phyloP scores from a whole-genome alignment of 2,888 invertebrate genomes.

The Eucriotettix oculatus region DNA sequence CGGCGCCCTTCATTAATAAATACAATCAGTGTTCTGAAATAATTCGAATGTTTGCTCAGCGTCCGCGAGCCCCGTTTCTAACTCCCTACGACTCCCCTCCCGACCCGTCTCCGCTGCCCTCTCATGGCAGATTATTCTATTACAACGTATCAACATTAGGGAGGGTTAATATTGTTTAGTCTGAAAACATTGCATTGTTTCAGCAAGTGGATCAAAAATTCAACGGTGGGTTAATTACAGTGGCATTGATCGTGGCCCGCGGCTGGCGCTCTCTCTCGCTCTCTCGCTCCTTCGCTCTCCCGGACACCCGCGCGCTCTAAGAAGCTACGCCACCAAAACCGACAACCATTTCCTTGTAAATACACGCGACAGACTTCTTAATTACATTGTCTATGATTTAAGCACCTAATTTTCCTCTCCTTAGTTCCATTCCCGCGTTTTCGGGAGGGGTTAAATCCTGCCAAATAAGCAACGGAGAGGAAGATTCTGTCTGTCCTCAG shows the following conservation, averaged over 20 bases:
- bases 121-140: conserved; percentile 48
- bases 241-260: conserved; percentile 33
- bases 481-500: too few relatives aligned
- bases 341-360: too few relatives aligned
- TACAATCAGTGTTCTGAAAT: conserved; percentile 25
- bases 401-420: too few relatives aligned
- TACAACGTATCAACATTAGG: conserved; percentile 49
- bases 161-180: conserved; percentile 45
- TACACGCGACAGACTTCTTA: too few relatives aligned
- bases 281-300: background rate
- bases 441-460: too few relatives aligned
- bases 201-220: conserved; percentile 45
- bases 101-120: background rate
- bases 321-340: too few relatives aligned
- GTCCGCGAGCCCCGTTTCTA: conserved; percentile 1
- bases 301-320: too few relatives aligned
- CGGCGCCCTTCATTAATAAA: conserved; percentile 21
- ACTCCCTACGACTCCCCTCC: background rate
- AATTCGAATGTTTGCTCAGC: conserved; percentile 27
- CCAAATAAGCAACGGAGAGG: too few relatives aligned
- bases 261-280: conserved; percentile 18
- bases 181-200: conserved; percentile 50
- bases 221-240: conserved; percentile 45
- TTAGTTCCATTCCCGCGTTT: too few relatives aligned
- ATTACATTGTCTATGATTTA: too few relatives aligned